A percentile compares a stretch with the other conserved stretches of the same genome.
These are phyloP conservation scores for Penaeus chinensis DNA, from an alignment of 1,140 invertebrate genomes.

Conservation along the genomic window DNA sequence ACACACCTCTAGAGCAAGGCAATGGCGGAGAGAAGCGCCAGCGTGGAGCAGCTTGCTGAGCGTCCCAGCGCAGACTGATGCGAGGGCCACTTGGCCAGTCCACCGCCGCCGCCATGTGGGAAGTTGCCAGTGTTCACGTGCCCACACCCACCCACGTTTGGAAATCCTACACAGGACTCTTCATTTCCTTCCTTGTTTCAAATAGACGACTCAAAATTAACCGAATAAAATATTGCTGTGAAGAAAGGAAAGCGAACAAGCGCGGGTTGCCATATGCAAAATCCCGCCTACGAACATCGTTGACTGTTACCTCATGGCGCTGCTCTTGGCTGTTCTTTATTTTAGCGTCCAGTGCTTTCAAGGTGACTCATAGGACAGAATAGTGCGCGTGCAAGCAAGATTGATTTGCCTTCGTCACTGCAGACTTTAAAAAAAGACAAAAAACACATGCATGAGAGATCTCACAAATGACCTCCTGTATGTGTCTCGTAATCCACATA, in stretches of 20 bases:
- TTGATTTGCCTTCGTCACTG: slow-evolving; percentile 58
- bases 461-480: slow-evolving; percentile 1
- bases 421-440: slow-evolving; percentile 26
- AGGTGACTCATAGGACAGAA: slow-evolving; percentile 58
- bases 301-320: slow-evolving; percentile 57
- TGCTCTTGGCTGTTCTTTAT: slow-evolving; percentile 55
- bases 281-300: slow-evolving; percentile 36
- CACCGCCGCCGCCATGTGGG: slow-evolving; percentile 41
- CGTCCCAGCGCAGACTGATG: slow-evolving; percentile 57
- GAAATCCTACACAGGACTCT: slow-evolving; percentile 6
- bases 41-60: slow-evolving; percentile 55
- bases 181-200: not conserved
- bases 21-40: slow-evolving; percentile 60
- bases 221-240: not conserved
- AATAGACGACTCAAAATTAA: not conserved
- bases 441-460: slow-evolving; percentile 16
- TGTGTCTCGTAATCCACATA: not conserved
- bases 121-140: slow-evolving; percentile 42
- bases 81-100: slow-evolving; percentile 55
- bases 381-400: slow-evolving; percentile 59
- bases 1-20: slow-evolving; percentile 56
- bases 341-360: slow-evolving; percentile 54
- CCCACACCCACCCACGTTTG: slow-evolving; percentile 43
- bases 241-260: slow-evolving; percentile 6
- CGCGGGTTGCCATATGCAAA: slow-evolving; percentile 40